A percentile compares a stretch with the other conserved stretches of the same genome.
Evolutionary conservation across 2,113 vertebrate genomes (phyloP).

Genomic region (Podiceps cristatus): DNA sequence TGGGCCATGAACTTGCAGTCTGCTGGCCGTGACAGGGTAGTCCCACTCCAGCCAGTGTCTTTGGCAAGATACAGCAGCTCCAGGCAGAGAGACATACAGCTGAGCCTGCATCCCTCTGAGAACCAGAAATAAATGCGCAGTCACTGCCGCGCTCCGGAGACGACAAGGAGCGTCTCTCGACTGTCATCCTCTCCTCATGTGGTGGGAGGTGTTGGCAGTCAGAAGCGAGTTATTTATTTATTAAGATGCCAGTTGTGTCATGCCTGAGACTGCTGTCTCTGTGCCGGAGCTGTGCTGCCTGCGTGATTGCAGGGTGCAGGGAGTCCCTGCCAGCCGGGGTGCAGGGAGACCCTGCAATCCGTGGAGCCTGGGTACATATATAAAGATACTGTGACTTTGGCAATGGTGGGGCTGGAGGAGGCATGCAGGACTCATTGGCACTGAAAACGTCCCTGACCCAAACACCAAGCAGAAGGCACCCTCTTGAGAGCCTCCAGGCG

Average conservation of each 20-base stretch:
- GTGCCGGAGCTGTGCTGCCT: not conserved
- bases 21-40: not conserved
- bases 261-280: constrained; percentile 21
- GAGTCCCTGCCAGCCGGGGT: not conserved
- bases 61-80: not conserved
- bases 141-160: not conserved
- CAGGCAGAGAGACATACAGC: not conserved
- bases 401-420: not conserved
- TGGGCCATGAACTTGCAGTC: not conserved
- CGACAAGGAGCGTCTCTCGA: not conserved
- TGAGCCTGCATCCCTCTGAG: not conserved
- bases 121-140: constrained; percentile 28
- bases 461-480: not conserved
- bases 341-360: not conserved
- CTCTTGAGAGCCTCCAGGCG: not conserved
- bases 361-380: not conserved
- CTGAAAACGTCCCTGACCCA: not conserved
- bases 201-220: constrained; percentile 37
- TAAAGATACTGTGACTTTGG: not conserved
- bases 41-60: not conserved
- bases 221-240: constrained; percentile 25
- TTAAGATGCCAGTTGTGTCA: constrained; percentile 5
- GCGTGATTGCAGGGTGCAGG: not conserved
- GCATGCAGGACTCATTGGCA: not conserved
- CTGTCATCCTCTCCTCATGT: not conserved